Base-by-base conservation (phyloP, 1,140 invertebrate genomes). In the Trachymyrmex cornetzi region DNA sequence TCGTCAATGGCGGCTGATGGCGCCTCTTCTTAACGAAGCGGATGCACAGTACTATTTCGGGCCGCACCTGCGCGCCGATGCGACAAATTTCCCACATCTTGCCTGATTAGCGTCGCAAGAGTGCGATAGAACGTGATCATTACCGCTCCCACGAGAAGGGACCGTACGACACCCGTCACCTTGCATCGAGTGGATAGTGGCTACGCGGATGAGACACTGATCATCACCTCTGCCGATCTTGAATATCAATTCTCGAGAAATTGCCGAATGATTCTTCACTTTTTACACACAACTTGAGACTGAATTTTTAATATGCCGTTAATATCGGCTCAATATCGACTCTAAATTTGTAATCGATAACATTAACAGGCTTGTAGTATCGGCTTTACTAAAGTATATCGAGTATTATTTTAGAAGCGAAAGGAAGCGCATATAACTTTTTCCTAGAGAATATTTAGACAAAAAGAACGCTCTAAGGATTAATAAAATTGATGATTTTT, bases 21-120 rank as follows among this genome's bases (percentile, higher is more conserved):
- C 80, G 69, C 69, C 69, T 84, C 69, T 84, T 84, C 69, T 84
- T 84, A 84, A 75, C 80, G 80, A 84, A 63, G 80, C 80, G 80
- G 69, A 84, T 84, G 80, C 80, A 84, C 34, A 84, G 55, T 84
- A 84, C 80, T 84, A 84, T 84, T 84, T 84, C 69, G 69, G 69
- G 80, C 69, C 67, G 69, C 69, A 84, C 69, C 80, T 84, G 80
- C 80, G 80, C 80, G 69, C 48, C 80, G 80, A 84, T 84, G 80
- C 80, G 80, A 84, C 80, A 84, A 84, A 84, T 84, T 84, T 75
- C 80, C 80, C 69, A 84, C 80, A 84, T 84, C 80, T 84, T 84
- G 80, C 80, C 80, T 84, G 80, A 84, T 84, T 84, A 84, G 80
- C 80, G 80, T 63, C 55, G 69, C 69, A 84, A 84, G 80, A 84